These are phyloP conservation scores for Cheilosia scutellata DNA, from an alignment of 2,888 invertebrate species.

Conservation along the genomic window DNA sequence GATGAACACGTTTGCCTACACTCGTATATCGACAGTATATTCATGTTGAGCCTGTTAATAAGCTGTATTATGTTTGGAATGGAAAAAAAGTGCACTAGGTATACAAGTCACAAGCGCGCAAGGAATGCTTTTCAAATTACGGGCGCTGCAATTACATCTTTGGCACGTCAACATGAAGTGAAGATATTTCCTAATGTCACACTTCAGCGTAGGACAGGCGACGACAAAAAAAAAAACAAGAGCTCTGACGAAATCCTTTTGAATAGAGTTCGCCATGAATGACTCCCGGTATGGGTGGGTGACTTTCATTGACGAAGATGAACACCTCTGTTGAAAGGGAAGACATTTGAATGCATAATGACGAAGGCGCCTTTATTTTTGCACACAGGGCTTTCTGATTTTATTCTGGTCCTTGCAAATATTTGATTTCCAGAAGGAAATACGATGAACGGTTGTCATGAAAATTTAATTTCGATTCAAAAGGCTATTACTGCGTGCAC, in stretches of 20 bases:
- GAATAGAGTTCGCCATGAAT: constrained; percentile 35
- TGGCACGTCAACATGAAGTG: constrained; percentile 66
- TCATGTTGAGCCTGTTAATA: constrained; percentile 66
- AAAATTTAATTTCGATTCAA: constrained; percentile 72
- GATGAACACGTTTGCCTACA: constrained; percentile 37
- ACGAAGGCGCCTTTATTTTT: constrained; percentile 12
- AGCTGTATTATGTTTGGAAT: constrained; percentile 62
- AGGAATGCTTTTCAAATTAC: constrained; percentile 60
- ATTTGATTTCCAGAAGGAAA: constrained; percentile 52
- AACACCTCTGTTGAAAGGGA: constrained; percentile 21
- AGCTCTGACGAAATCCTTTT: constrained; percentile 28
- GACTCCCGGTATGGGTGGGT: constrained; percentile 3
- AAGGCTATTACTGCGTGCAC: constrained; percentile 52
- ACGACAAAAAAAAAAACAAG: constrained; percentile 20
- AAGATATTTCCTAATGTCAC: constrained; percentile 72
- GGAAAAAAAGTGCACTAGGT: neutral
- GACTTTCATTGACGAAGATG: constrained; percentile 51
- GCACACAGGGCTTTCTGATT: neutral
- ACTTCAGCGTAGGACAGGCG: constrained; percentile 38
- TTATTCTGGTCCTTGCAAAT: constrained; percentile 52
- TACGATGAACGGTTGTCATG: constrained; percentile 60
- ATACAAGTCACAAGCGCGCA: constrained; percentile 2
- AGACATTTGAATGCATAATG: constrained; percentile 65
- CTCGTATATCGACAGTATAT: constrained; percentile 28
- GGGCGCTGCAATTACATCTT: constrained; percentile 72